A percentile compares a stretch with the other conserved stretches of the same genome.
phyloP scores from a whole-genome alignment of 2,113 vertebrate genomes.

The Sorex araneus region DNA sequence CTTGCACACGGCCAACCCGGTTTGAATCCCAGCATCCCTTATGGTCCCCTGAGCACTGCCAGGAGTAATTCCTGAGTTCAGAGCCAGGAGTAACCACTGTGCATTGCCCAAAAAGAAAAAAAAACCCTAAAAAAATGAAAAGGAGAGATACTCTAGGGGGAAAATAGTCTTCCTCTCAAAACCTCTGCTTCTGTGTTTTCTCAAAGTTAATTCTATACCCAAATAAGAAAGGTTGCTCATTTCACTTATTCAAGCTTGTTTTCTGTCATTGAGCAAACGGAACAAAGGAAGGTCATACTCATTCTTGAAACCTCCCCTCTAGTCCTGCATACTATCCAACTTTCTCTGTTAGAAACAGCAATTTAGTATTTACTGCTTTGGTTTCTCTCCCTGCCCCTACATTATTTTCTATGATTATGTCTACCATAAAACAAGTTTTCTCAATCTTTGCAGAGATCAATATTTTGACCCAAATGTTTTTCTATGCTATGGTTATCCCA shows the following conservation, averaged over 20 bases:
- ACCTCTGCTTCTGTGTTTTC: background rate
- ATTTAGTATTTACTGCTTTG: background rate
- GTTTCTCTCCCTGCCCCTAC: background rate
- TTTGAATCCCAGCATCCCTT: too few species aligned
- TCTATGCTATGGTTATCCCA: background rate
- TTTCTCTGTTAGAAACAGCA: background rate
- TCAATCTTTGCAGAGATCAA: background rate
- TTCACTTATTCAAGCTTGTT: background rate
- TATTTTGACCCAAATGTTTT: background rate
- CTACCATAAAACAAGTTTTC: slow-evolving; percentile 11
- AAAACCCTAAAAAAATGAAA: background rate
- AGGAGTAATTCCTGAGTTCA: too few species aligned
- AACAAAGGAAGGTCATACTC: background rate
- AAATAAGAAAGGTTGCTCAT: too few species aligned
- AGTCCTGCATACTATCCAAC: background rate
- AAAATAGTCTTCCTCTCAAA: background rate
- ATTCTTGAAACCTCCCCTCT: background rate
- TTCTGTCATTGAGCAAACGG: background rate
- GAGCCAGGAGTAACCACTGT: too few species aligned
- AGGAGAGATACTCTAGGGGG: background rate
- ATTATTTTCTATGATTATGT: background rate
- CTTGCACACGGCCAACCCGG: too few species aligned
- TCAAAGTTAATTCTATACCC: background rate
- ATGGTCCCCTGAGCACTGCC: too few species aligned
- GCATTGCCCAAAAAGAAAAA: background rate